Percentiles rank a stretch among this genome's conserved stretches.
These are phyloP conservation scores for Chrysodeixis includens DNA, from an alignment of 2,888 invertebrate genomes.

Conservation along the genomic window DNA sequence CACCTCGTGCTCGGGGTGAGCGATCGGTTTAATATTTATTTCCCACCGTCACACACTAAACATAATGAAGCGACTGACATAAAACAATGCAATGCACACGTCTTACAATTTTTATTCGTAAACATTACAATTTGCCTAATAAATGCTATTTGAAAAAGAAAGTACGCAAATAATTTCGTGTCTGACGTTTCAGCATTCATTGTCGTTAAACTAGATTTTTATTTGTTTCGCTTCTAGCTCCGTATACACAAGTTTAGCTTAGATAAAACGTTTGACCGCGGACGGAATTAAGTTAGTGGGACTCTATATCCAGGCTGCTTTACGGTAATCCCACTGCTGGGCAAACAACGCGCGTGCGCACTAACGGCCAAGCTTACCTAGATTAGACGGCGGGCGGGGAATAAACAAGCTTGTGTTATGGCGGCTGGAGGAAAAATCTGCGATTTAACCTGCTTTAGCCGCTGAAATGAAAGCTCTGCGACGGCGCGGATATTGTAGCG, in stretches of 20 bases:
- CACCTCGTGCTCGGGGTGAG: neutral
- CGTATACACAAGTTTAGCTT: slow-evolving; percentile 44
- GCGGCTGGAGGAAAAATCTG: slow-evolving; percentile 31
- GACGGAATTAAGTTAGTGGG: slow-evolving; percentile 51
- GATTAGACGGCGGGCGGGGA: slow-evolving; percentile 48
- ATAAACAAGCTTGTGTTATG: slow-evolving; percentile 40
- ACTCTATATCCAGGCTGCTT: slow-evolving; percentile 41
- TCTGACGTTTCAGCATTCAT: neutral
- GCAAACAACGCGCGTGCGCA: slow-evolving; percentile 25
- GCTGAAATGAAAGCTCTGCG: slow-evolving; percentile 33
- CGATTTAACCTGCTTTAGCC: slow-evolving; percentile 27
- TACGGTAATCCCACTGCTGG: slow-evolving; percentile 54
- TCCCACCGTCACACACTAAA: neutral
- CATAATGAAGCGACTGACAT: neutral
- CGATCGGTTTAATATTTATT: neutral
- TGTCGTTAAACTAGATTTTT: slow-evolving; percentile 31
- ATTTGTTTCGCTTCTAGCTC: slow-evolving; percentile 22
- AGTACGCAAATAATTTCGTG: neutral
- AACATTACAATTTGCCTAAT: neutral
- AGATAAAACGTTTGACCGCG: slow-evolving; percentile 51
- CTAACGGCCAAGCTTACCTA: slow-evolving; percentile 49
- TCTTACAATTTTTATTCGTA: neutral
- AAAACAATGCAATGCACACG: neutral
- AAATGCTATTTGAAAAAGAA: neutral
- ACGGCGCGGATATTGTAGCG: slow-evolving; percentile 5